These are phyloP conservation scores for Peromyscus polionotus DNA, from an alignment of 2,113 vertebrate genomes.

Conservation along the genomic window DNA sequence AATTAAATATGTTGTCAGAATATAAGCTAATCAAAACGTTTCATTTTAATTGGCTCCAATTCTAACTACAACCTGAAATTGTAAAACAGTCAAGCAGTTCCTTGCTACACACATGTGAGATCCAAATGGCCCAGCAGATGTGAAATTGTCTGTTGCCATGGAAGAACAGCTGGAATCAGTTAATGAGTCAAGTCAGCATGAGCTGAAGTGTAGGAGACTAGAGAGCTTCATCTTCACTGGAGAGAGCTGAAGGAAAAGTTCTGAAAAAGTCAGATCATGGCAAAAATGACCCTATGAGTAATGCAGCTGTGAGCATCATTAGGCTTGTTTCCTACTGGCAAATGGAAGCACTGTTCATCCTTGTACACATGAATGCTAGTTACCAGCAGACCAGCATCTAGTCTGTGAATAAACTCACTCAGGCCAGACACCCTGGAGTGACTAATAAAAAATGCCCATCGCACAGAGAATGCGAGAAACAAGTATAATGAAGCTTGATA, in stretches of 20 bases:
- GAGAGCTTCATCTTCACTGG: slow-evolving; percentile 50
- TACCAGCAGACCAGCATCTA: slow-evolving; percentile 25
- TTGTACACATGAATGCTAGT: not conserved
- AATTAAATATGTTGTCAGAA: slow-evolving; percentile 50
- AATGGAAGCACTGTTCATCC: slow-evolving; percentile 44
- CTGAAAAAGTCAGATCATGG: slow-evolving; percentile 40
- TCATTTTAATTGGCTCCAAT: slow-evolving; percentile 73
- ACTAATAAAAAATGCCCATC: not conserved
- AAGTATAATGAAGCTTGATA: not conserved
- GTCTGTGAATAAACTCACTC: not conserved
- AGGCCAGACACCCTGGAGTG: not conserved
- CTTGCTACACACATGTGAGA: slow-evolving; percentile 56
- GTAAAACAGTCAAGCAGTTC: slow-evolving; percentile 60
- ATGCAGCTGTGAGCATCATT: slow-evolving; percentile 75
- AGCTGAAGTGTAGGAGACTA: slow-evolving; percentile 48
- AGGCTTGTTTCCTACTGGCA: slow-evolving; percentile 36
- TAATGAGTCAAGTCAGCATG: slow-evolving; percentile 72
- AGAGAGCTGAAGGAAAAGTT: slow-evolving; percentile 55
- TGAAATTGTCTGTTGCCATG: slow-evolving; percentile 63
- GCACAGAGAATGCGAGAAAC: not conserved
- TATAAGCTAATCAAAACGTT: slow-evolving; percentile 74
- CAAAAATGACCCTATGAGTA: slow-evolving; percentile 19
- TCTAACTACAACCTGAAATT: slow-evolving; percentile 72
- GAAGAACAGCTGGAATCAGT: slow-evolving; percentile 64
- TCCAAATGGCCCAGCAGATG: slow-evolving; percentile 73